Evolutionary conservation across 2,113 vertebrate genomes (phyloP), one percentile per base, ranked within the genome.

Genomic region (Ranitomeya variabilis): DNA sequence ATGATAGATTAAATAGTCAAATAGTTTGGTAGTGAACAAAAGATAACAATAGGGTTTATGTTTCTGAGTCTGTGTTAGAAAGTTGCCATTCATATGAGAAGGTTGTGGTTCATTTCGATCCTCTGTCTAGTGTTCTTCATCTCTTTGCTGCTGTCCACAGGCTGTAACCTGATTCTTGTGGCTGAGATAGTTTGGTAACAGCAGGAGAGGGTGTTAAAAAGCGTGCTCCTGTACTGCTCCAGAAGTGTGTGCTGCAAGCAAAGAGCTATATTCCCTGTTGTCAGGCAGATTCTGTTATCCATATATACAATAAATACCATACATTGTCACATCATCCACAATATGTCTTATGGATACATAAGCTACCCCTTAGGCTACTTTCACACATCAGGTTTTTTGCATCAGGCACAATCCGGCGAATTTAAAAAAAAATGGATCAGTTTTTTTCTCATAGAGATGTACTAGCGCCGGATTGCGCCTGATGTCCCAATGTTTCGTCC

Each of bases 121-220:
- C 60, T 51, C 57, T 81, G 31, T 66, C 80, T 67, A 7, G 80
- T 67, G 64, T 54, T 83, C 62, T 23, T 51, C 81, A 83, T 83
- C 81, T 67, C 81, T 55, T 45, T 45, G 37, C 82, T 26, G 64
- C 82, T 84, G 82, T 84, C 82, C 82, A 54, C 45, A 71, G 37
- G 15, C 21, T 71, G 82, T 84, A 84, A 84, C 31, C 64, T 69
- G 82, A 84, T 71, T 84, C 82, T 84, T 84, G 82, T 71, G 82
- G 64, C 66, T 71, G 82, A 84, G 82, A 84, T 84, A 69, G 71
- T 84, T 84, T 54, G 51, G 82, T 55, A 84, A 71, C 82, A 84
- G 82, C 80, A 81, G 80, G 80, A 81, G 80, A 81, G 80, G 80
- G 80, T 62, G 80, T 62, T 62, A 81, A 19, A 81, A 37, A 37